Evolutionary conservation across 2,888 invertebrate species (phyloP).

Genomic region (Aphodius granarius): DNA sequence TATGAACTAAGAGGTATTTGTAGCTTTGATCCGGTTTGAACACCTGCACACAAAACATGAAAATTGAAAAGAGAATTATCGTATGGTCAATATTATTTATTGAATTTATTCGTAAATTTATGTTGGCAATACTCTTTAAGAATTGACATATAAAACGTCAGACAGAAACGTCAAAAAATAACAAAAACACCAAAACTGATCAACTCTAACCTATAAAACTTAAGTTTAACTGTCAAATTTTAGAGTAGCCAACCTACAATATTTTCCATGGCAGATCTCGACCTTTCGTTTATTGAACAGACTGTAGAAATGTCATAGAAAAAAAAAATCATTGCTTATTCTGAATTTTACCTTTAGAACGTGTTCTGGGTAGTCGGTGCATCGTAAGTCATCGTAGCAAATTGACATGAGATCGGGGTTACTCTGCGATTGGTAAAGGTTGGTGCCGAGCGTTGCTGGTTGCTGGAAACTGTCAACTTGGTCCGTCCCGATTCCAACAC

Average conservation of each 20-base stretch:
- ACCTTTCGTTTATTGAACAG: no score
- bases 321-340: neutral
- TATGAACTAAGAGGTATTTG: slow-evolving; percentile 95
- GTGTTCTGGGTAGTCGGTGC: slow-evolving; percentile 91
- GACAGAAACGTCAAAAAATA: no score
- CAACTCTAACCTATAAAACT: no score
- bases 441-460: slow-evolving; percentile 59
- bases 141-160: no score
- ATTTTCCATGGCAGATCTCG: no score
- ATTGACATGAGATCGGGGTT: slow-evolving; percentile 85
- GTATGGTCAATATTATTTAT: neutral
- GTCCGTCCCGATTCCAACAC: slow-evolving; percentile 59
- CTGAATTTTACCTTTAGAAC: slow-evolving; percentile 72
- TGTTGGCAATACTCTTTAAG: no score
- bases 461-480: slow-evolving; percentile 65
- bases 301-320: no score
- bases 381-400: slow-evolving; percentile 78
- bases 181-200: no score
- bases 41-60: slow-evolving; percentile 55
- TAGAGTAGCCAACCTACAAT: no score
- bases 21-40: slow-evolving; percentile 96
- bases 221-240: no score
- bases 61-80: neutral
- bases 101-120: no score
- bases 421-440: slow-evolving; percentile 83